Conservation (phyloP, 2,113 vertebrate genomes). For the Cyprinodon brontotheroides region DNA sequence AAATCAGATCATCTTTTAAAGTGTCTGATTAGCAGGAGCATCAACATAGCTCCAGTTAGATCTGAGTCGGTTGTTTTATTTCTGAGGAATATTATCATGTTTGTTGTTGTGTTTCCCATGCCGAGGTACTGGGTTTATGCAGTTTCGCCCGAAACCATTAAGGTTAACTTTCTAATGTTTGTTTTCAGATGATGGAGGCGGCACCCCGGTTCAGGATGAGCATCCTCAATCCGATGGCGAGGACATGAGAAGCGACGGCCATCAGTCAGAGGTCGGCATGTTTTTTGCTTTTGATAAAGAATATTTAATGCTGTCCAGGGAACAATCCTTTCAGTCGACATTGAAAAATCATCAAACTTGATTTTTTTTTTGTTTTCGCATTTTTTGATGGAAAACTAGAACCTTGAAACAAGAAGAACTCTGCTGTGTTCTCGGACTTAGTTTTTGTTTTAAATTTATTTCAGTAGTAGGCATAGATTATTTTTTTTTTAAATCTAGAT, state of each 20-base stretch:
- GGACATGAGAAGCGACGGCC: conserved; percentile 82
- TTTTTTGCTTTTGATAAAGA: background rate
- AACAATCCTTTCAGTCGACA: background rate
- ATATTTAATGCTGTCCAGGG: background rate
- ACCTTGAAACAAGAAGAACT: no score
- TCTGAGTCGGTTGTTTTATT: background rate
- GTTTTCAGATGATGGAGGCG: conserved; percentile 90
- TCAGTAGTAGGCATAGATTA: no score
- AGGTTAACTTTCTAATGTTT: background rate
- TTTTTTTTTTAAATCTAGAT: no score
- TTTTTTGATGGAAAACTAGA: no score
- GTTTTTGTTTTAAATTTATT: no score
- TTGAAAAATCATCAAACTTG: no score
- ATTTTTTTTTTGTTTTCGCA: no score
- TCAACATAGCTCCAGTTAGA: background rate
- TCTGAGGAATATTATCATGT: background rate
- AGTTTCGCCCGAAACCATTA: background rate
- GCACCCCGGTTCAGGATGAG: conserved; percentile 96
- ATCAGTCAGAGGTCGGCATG: conserved; percentile 85
- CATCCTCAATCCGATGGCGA: conserved; percentile 88
- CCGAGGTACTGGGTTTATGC: no score
- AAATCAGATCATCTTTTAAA: background rate
- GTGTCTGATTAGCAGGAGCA: background rate
- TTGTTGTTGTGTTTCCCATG: no score
- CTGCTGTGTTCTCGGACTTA: no score